phyloP scores from a whole-genome alignment of 2,113 vertebrate species.

The Toxostoma redivivum region DNA sequence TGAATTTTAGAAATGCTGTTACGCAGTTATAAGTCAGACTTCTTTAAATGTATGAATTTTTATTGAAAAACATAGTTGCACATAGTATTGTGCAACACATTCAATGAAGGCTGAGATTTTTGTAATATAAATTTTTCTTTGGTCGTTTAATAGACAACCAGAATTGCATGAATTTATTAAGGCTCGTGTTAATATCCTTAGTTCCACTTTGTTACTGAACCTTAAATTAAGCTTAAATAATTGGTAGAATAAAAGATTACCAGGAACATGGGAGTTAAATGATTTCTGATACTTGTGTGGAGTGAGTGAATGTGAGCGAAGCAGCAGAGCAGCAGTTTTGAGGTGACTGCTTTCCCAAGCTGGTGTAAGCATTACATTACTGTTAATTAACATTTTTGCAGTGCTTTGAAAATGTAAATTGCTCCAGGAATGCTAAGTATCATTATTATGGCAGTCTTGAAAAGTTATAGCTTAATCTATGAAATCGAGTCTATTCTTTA shows the following conservation, averaged over 20 bases:
- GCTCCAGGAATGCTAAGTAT: constrained; percentile 1
- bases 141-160: background rate
- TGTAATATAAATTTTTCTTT: background rate
- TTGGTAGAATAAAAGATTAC: background rate
- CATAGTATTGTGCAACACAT: background rate
- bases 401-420: constrained; percentile 26
- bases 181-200: background rate
- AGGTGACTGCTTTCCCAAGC: background rate
- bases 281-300: background rate
- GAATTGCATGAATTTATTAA: background rate
- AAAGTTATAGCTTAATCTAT: constrained; percentile 23
- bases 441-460: constrained; percentile 14
- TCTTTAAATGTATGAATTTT: background rate
- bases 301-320: background rate
- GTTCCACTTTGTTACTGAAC: background rate
- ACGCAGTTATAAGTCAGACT: background rate
- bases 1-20: background rate
- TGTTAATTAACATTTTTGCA: constrained; percentile 50
- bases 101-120: background rate
- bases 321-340: background rate
- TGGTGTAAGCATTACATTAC: background rate
- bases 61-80: background rate
- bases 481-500: background rate
- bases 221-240: background rate
- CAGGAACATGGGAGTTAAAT: background rate